Conservation (phyloP, 2,797 vertebrate genomes). For the Artibeus lituratus region DNA sequence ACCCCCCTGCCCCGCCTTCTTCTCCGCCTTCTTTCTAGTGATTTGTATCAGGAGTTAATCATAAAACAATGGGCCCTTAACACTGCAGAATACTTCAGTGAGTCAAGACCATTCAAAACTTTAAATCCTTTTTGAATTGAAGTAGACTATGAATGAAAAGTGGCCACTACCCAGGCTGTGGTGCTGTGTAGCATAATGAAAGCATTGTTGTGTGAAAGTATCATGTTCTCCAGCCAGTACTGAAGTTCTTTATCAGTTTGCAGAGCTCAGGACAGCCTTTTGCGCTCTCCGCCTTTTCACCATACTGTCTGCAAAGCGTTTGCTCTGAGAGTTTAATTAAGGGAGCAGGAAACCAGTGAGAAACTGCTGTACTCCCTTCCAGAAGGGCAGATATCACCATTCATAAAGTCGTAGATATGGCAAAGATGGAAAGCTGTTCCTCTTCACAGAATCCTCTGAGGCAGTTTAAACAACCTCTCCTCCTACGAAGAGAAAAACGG, state of each 20-base stretch:
- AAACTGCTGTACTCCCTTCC: background rate
- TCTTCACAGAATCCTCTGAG: background rate
- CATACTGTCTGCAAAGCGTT: background rate
- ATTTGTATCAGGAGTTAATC: conserved; percentile 13
- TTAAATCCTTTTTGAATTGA: conserved; percentile 52
- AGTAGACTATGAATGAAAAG: background rate
- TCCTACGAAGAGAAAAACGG: background rate
- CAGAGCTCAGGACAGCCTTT: background rate
- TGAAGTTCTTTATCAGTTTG: conserved; percentile 9
- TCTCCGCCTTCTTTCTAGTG: background rate
- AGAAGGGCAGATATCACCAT: background rate
- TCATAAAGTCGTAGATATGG: conserved; percentile 5
- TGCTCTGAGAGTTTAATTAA: conserved; percentile 42
- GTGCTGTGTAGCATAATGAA: conserved; percentile 27
- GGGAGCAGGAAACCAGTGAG: background rate
- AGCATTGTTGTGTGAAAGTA: background rate
- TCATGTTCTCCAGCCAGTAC: background rate
- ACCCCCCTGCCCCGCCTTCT: too few species aligned
- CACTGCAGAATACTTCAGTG: background rate
- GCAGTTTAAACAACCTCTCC: background rate
- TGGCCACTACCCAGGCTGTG: background rate
- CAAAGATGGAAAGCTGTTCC: background rate
- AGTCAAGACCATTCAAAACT: background rate
- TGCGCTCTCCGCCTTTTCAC: background rate
- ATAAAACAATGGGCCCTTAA: conserved; percentile 7